Base-by-base conservation (phyloP, 1,140 invertebrate species). In the Lineus longissimus region DNA sequence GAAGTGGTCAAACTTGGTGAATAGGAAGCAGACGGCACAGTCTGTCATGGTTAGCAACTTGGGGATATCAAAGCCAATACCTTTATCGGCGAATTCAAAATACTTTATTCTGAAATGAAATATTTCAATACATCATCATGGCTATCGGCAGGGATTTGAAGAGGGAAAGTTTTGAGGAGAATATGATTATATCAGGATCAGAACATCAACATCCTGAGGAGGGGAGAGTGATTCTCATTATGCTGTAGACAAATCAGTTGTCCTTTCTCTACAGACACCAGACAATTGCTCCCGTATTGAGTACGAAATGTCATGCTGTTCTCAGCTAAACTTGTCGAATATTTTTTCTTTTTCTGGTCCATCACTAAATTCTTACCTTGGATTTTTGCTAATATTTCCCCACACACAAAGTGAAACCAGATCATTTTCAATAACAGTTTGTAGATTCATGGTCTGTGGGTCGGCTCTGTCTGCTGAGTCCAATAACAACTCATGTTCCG, bases 321-420 rank as follows among this genome's bases (percentile, higher is more conserved):
- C n/a, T n/a, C n/a, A n/a, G n/a, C n/a, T n/a, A n/a, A n/a, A n/a
- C n/a, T n/a, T n/a, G n/a, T n/a, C n/a, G n/a, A n/a, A n/a, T n/a
- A n/a, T n/a, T n/a, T n/a, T n/a, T n/a, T n/a, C n/a, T n/a, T n/a
- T n/a, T n/a, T n/a, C n/a, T n/a, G n/a, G n/a, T n/a, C n/a, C n/a
- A n/a, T n/a, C n/a, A n/a, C n/a, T n/a, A n/a, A n/a, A n/a, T n/a
- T 36, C 56, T 54, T 63, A 77, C 75, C 77, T 73, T 51, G 76
- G 78, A 66, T 80, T 80, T 64, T 80, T 80, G 59, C 74, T 76
- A n/a, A 82, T 69, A 58, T 82, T 82, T 60, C 79, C 81, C 81
- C 81, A 82, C 7, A 81, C 65, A 64, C 79, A 80, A n/a, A 81
- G 68, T 45, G 64, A 71, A 22, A 80, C 73, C 23, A 73, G 59